These are phyloP conservation scores for Sepiola atlantica DNA, from an alignment of 2,888 invertebrate genomes.

Conservation along the genomic window DNA sequence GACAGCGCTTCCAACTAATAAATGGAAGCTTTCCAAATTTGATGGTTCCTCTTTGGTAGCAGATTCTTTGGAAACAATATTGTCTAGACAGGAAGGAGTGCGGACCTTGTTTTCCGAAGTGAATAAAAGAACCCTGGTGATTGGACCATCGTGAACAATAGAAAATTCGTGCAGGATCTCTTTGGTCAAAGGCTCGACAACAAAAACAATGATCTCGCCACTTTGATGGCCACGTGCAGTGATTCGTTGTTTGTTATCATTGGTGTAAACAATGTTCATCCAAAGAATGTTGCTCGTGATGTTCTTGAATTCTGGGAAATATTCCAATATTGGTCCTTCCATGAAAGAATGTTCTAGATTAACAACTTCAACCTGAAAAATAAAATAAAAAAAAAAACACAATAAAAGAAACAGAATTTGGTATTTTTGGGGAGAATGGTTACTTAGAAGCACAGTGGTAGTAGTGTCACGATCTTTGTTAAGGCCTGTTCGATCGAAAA, in stretches of 20 bases:
- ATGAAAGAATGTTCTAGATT: constrained; percentile 59
- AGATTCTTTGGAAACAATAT: constrained; percentile 33
- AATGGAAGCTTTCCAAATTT: constrained; percentile 75
- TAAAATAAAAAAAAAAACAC: background rate
- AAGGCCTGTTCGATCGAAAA: no score
- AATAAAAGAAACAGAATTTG: no score
- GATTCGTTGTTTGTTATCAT: constrained; percentile 76
- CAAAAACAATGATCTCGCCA: constrained; percentile 78
- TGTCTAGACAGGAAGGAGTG: constrained; percentile 62
- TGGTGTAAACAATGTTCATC: constrained; percentile 67
- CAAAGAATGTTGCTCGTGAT: constrained; percentile 75
- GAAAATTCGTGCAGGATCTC: constrained; percentile 76
- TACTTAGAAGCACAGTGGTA: no score
- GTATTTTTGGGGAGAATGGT: no score
- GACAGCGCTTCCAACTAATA: constrained; percentile 79
- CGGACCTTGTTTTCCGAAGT: constrained; percentile 61
- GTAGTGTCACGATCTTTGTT: no score
- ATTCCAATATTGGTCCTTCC: constrained; percentile 78
- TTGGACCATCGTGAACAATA: constrained; percentile 77
- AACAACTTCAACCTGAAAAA: constrained; percentile 34
- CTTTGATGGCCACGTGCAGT: constrained; percentile 80
- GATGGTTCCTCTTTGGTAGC: constrained; percentile 44
- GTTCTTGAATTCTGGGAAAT: constrained; percentile 80
- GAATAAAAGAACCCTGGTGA: constrained; percentile 79
- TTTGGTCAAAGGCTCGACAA: constrained; percentile 76